phyloP scores from a whole-genome alignment of 2,888 invertebrate species.

The Agrochola circellaris region DNA sequence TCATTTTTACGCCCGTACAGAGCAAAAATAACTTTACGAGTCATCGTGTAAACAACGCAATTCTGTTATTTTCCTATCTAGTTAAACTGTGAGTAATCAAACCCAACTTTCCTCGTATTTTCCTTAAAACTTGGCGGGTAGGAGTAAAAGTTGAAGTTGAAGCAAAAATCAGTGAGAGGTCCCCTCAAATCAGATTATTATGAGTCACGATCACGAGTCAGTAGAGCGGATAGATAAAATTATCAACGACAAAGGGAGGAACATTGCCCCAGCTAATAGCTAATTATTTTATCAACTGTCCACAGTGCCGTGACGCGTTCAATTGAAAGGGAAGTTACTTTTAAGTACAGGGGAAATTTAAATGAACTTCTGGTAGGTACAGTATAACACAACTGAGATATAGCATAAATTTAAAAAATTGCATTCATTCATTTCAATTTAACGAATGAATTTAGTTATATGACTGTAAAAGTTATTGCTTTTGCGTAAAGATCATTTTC shows the following conservation, averaged over 20 bases:
- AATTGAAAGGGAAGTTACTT: constrained; percentile 64
- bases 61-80: constrained; percentile 12
- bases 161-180: constrained; percentile 63
- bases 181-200: constrained; percentile 83
- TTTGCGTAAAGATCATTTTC: too few species aligned
- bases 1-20: background rate
- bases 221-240: constrained; percentile 87
- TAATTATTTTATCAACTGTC: constrained; percentile 81
- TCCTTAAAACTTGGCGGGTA: constrained; percentile 60
- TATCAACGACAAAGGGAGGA: constrained; percentile 83
- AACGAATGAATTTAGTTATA: too few species aligned
- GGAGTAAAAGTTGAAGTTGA: constrained; percentile 63
- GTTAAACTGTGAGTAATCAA: constrained; percentile 31
- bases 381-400: too few species aligned
- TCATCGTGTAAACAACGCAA: constrained; percentile 17
- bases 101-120: constrained; percentile 38
- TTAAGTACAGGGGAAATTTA: constrained; percentile 46
- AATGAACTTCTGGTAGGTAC: constrained; percentile 33
- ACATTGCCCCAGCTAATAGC: constrained; percentile 74
- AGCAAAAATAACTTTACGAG: background rate
- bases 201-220: constrained; percentile 81
- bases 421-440: too few species aligned
- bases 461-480: too few species aligned
- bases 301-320: constrained; percentile 72
- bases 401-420: too few species aligned